phyloP scores from a whole-genome alignment of 1,140 invertebrate genomes.

The Leucophenga varia region DNA sequence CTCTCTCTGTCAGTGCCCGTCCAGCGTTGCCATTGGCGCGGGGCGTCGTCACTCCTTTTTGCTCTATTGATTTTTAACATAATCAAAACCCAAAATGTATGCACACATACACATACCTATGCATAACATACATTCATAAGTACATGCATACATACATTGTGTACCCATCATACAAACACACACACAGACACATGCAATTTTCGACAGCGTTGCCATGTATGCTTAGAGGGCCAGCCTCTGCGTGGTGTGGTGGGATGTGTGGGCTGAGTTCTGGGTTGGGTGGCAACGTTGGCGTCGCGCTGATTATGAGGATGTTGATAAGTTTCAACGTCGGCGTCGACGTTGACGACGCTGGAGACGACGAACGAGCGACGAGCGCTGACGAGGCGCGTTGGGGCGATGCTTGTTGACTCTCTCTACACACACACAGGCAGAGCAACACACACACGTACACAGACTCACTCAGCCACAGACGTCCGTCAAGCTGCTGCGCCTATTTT shows the following conservation, averaged over 20 bases:
- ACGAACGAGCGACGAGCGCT: too few species aligned
- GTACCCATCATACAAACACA: too few species aligned
- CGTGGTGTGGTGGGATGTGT: slow-evolving; percentile 1
- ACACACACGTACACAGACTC: too few species aligned
- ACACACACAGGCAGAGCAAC: too few species aligned
- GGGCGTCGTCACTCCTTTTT: too few species aligned
- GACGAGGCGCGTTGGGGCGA: too few species aligned
- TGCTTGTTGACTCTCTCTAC: too few species aligned
- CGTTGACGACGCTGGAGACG: slow-evolving; percentile 8
- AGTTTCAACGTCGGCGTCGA: slow-evolving; percentile 34
- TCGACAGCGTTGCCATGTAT: slow-evolving; percentile 34
- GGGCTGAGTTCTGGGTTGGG: slow-evolving; percentile 26
- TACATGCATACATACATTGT: too few species aligned
- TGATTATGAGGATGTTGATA: slow-evolving; percentile 54
- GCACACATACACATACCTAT: slow-evolving; percentile 20
- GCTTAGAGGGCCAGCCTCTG: slow-evolving; percentile 24
- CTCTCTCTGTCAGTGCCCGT: too few species aligned
- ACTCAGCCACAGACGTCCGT: too few species aligned
- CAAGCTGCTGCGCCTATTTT: slow-evolving; percentile 32
- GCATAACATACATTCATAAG: slow-evolving; percentile 5
- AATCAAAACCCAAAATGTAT: slow-evolving; percentile 51
- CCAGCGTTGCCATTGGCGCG: too few species aligned
- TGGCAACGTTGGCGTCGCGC: slow-evolving; percentile 30
- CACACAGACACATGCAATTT: too few species aligned
- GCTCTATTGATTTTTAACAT: slow-evolving; percentile 57